Evolutionary conservation across 2,888 invertebrate genomes (phyloP).

Genomic region (Acrocyrtus sp.): DNA sequence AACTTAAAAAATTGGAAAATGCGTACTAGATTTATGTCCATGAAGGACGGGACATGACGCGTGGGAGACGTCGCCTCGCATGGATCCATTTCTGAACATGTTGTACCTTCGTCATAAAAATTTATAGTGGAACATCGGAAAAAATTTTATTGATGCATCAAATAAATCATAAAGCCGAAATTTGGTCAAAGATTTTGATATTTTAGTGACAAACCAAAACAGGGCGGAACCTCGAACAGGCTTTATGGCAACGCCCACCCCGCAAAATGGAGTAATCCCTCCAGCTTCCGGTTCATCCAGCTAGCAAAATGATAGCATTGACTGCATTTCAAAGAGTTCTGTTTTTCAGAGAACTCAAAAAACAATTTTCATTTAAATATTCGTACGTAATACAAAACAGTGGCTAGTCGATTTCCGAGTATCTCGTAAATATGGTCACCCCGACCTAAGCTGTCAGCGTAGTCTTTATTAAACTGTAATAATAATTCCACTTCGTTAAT

Average conservation of each 20-base stretch:
- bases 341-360: background rate
- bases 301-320: background rate
- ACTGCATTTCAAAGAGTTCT: background rate
- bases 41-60: slow-evolving; percentile 1
- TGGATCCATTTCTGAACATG: background rate
- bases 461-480: too few relatives aligned
- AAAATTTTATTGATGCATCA: too few relatives aligned
- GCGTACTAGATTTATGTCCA: slow-evolving; percentile 1
- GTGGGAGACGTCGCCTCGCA: background rate
- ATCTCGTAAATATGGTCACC: too few relatives aligned
- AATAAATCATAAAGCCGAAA: too few relatives aligned
- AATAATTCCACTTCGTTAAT: background rate
- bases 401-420: slow-evolving; percentile 5
- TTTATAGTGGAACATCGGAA: background rate
- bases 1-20: too few relatives aligned
- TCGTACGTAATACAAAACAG: slow-evolving; percentile 8
- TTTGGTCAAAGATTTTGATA: too few relatives aligned
- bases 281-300: slow-evolving; percentile 2
- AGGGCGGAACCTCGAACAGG: background rate
- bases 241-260: background rate
- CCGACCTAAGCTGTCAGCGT: too few relatives aligned
- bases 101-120: background rate
- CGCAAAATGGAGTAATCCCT: slow-evolving; percentile 4
- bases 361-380: background rate
- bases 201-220: slow-evolving; percentile 1